Conservation (phyloP, 2,113 vertebrate genomes). For the Danio rerio region GRCz12tu NC_133178.1:28270501-28271000, state of each 20-base stretch:
- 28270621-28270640: not conserved
- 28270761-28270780: not conserved
- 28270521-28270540: slow-evolving; percentile 17
- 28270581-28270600: slow-evolving; percentile 25
- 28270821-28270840: no score
- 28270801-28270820: not conserved
- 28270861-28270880: not conserved
- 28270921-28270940: no score
- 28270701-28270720: not conserved
- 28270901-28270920: no score
- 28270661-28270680: slow-evolving; percentile 29
- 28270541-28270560: not conserved
- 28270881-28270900: no score
- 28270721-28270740: not conserved
- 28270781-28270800: not conserved
- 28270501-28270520: slow-evolving; percentile 24
- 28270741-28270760: not conserved
- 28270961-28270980: no score
- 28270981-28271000: no score
- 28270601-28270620: not conserved
- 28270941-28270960: no score
- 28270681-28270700: slow-evolving; percentile 1
- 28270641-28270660: not conserved
- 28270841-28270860: not conserved
- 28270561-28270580: not conserved